Percentiles rank a stretch among this genome's conserved stretches.
These are phyloP conservation scores for Scaptomyza cyrtandrae DNA, from an alignment of 2,888 invertebrate species.

Conservation along the genomic window DNA sequence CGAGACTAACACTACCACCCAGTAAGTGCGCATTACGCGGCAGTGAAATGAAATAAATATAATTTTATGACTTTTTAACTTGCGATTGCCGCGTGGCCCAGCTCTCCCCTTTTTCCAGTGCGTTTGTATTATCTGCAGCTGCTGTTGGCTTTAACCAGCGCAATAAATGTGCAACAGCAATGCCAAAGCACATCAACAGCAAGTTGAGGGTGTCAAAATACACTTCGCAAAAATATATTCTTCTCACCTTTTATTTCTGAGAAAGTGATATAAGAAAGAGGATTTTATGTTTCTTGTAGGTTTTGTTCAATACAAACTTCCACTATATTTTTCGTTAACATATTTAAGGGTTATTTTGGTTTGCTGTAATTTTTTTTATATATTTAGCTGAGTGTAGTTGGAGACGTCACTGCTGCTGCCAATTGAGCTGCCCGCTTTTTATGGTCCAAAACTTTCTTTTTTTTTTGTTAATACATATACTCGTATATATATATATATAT, in stretches of 20 bases:
- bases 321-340: too few relatives aligned
- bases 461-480: not conserved
- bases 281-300: too few relatives aligned
- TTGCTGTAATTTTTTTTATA: too few relatives aligned
- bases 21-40: constrained; percentile 67
- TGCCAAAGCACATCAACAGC: constrained; percentile 28
- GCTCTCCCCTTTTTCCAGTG: not conserved
- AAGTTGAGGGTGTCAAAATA: not conserved
- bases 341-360: too few relatives aligned
- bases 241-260: not conserved
- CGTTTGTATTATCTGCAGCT: constrained; percentile 15
- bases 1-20: constrained; percentile 43
- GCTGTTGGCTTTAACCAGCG: constrained; percentile 67
- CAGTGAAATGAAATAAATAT: constrained; percentile 75
- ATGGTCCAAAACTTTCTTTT: constrained; percentile 65
- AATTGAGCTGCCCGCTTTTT: constrained; percentile 45
- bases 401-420: not conserved
- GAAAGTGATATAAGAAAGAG: too few relatives aligned
- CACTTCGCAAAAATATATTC: not conserved
- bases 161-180: constrained; percentile 77
- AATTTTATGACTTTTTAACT: constrained; percentile 79
- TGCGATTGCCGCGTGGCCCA: constrained; percentile 48
- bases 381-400: not conserved
- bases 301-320: too few relatives aligned
- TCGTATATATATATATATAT: constrained; percentile 3